Evolutionary conservation across 2,113 vertebrate genomes (phyloP).

Genomic region (Dicaeum eximium): DNA sequence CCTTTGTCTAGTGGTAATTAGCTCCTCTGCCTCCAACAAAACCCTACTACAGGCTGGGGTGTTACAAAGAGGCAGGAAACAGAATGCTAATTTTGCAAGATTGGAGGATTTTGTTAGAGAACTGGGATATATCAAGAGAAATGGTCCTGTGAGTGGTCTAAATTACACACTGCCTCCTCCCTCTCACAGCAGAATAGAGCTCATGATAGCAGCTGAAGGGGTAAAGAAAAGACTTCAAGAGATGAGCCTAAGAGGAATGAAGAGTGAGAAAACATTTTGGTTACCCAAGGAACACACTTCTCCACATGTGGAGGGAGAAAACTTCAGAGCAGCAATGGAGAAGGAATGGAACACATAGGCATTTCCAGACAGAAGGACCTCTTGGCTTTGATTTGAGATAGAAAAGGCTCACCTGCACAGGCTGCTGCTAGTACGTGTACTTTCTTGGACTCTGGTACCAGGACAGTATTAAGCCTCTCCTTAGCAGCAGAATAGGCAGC

Average conservation of each 20-base stretch:
- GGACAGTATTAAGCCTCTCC: constrained; percentile 57
- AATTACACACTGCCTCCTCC: background rate
- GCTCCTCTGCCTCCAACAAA: background rate
- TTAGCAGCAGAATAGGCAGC: constrained; percentile 62
- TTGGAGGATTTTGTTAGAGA: background rate
- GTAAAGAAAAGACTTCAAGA: background rate
- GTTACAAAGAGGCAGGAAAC: background rate
- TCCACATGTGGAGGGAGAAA: background rate
- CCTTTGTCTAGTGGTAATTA: background rate
- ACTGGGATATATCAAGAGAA: background rate
- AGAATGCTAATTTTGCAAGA: background rate
- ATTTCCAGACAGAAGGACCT: background rate
- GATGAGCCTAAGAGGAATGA: background rate
- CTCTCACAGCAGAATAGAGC: background rate
- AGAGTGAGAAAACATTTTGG: background rate
- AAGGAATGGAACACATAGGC: background rate
- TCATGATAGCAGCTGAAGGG: background rate
- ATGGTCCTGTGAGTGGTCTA: background rate
- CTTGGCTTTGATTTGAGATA: background rate
- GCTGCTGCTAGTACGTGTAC: constrained; percentile 65
- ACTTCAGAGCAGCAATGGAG: background rate
- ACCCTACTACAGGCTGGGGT: background rate
- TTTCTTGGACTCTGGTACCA: constrained; percentile 58
- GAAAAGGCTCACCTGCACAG: constrained; percentile 58
- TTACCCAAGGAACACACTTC: background rate